Conservation (phyloP, 2,888 invertebrate genomes). For the Scaptodrosophila latifasciaeformis region DNA sequence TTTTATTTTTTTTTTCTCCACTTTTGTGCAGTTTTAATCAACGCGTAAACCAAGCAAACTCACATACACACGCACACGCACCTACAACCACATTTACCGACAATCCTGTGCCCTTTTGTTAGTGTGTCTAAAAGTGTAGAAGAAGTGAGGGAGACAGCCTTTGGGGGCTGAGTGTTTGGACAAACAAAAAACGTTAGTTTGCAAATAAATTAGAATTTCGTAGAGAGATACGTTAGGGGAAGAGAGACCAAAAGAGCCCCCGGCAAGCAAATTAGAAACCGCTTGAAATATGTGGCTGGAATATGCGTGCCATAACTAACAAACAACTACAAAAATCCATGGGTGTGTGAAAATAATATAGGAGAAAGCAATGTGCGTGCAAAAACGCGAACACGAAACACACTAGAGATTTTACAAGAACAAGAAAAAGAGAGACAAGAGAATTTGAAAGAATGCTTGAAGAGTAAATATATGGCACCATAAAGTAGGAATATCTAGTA, state of each 20-base stretch:
- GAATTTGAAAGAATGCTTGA: too few relatives aligned
- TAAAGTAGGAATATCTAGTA: too few relatives aligned
- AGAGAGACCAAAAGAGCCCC: too few relatives aligned
- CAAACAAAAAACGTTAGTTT: slow-evolving; percentile 40
- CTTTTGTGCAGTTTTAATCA: slow-evolving; percentile 37
- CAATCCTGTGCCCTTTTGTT: too few relatives aligned
- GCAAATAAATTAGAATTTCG: slow-evolving; percentile 63
- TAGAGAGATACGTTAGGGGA: slow-evolving; percentile 12
- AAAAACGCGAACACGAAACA: background rate
- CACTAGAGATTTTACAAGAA: too few relatives aligned
- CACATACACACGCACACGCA: slow-evolving; percentile 4
- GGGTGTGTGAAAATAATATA: too few relatives aligned
- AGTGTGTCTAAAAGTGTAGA: background rate
- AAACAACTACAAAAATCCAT: slow-evolving; percentile 14
- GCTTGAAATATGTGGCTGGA: slow-evolving; percentile 41
- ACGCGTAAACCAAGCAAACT: slow-evolving; percentile 14
- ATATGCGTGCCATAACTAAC: slow-evolving; percentile 54
- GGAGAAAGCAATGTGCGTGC: background rate
- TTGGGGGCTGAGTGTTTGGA: too few relatives aligned
- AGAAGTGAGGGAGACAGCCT: background rate
- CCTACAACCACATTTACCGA: slow-evolving; percentile 1
- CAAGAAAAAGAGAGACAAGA: too few relatives aligned
- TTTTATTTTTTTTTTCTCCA: slow-evolving; percentile 9
- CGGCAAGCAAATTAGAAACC: slow-evolving; percentile 57
- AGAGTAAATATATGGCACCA: too few relatives aligned